Conservation (phyloP, 2,113 vertebrate genomes). For the Scomber japonicus region DNA sequence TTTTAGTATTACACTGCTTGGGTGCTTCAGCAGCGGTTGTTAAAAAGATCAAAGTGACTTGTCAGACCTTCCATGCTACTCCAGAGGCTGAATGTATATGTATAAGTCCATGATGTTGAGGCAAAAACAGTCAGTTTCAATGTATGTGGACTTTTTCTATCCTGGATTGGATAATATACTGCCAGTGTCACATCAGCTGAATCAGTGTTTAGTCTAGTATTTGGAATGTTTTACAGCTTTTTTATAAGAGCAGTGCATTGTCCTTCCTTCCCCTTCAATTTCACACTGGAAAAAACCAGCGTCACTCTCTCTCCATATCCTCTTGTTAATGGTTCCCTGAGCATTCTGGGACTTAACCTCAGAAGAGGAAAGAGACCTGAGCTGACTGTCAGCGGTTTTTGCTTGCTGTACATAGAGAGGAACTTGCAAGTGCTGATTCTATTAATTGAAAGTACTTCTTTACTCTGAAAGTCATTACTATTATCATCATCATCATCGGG, state of each 20-base stretch:
- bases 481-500: neutral
- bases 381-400: neutral
- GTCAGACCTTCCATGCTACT: neutral
- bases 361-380: neutral
- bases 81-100: neutral
- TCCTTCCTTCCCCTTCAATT: neutral
- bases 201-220: no score
- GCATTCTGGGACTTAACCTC: conserved; percentile 15
- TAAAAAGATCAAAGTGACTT: neutral
- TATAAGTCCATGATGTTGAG: neutral
- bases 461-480: neutral
- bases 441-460: neutral
- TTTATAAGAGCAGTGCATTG: neutral
- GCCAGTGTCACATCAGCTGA: neutral
- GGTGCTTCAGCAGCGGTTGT: neutral
- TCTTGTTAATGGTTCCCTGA: conserved; percentile 42
- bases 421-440: no score
- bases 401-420: neutral
- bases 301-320: conserved; percentile 10
- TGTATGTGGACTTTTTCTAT: no score
- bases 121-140: neutral
- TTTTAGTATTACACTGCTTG: neutral
- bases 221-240: neutral
- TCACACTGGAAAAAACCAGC: neutral
- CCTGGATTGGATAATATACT: neutral